Evolutionary conservation across 2,113 vertebrate species (phyloP), one percentile per base, ranked within the genome.

Genomic region (Rissa tridactyla): DNA sequence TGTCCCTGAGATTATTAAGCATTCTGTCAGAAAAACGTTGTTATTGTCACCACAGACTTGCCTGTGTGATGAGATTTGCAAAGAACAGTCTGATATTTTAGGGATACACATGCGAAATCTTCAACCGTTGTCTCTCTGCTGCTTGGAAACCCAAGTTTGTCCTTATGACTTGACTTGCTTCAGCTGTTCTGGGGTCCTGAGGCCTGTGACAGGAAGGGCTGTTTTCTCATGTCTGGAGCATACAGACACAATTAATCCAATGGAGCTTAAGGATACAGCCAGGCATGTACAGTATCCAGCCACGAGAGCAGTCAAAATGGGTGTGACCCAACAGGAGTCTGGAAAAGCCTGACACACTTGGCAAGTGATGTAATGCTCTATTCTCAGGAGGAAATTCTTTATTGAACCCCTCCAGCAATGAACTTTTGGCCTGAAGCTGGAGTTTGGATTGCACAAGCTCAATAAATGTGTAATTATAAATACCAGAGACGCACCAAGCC

Each of bases 391-490:
- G 95, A 97, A 97, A 96, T 95, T 96, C 94, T 96, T 97, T 92
- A 91, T 13, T 96, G 91, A 95, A 95, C 91, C 91, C 95, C 92
- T 97, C 91, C 89, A 95, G 94, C 96, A 92, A 82, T 94, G 92
- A 97, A 94, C 96, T 97, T 95, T 65, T 96, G 95, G 96, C 94
- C 96, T 94, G 92, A 96, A 97, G 91, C 95, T 95, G 84, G 66
- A 96, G 94, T 79, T 96, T 65, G 47, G 80, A 96, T 95, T 96
- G 91, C 96, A 96, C 95, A 96, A 91, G 81, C 84, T 95, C 88
- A 95, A 97, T 95, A 94, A 92, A 96, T 87, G 75, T 82, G 77
- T 92, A 97, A 96, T 97, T 97, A 94, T 92, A 95, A 95, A 95
- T 97, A 95, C 86, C 89, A 91, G 80, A 92, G 91, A 91, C 42